Percentiles rank a stretch among this genome's conserved stretches.
Conservation (phyloP, 2,888 invertebrate genomes). For the Himalopsyche anomala region DNA sequence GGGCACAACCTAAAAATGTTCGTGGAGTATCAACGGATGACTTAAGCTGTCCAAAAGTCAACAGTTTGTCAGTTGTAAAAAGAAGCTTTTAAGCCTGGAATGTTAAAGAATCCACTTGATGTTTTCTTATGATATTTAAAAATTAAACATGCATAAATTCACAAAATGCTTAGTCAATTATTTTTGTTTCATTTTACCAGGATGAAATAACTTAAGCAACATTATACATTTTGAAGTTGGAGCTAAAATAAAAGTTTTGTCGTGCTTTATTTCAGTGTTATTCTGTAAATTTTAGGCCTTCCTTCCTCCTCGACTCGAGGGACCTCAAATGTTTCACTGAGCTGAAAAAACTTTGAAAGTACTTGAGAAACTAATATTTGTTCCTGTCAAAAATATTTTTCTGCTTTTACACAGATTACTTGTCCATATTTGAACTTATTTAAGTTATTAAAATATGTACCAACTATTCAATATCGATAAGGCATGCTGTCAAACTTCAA, state of each 20-base stretch:
- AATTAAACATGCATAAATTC: neutral
- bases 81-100: too few species aligned
- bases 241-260: slow-evolving; percentile 32
- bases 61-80: too few species aligned
- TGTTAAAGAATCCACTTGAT: too few species aligned
- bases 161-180: neutral
- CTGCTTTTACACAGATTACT: neutral
- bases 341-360: slow-evolving; percentile 9
- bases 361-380: neutral
- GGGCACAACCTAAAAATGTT: too few species aligned
- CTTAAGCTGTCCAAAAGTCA: too few species aligned
- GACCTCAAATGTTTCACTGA: neutral
- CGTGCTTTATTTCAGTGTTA: slow-evolving; percentile 5
- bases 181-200: neutral
- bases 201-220: neutral
- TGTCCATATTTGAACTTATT: too few species aligned
- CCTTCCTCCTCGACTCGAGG: slow-evolving; percentile 2
- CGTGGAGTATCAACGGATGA: too few species aligned
- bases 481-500: too few species aligned
- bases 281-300: slow-evolving; percentile 15
- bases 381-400: neutral
- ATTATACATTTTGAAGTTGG: neutral
- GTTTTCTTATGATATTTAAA: neutral
- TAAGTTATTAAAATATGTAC: too few species aligned
- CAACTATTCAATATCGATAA: too few species aligned